Percentiles rank a stretch among this genome's conserved stretches.
These are phyloP conservation scores for Ectropis grisescens DNA, from an alignment of 1,140 invertebrate species.

Conservation along the genomic window DNA sequence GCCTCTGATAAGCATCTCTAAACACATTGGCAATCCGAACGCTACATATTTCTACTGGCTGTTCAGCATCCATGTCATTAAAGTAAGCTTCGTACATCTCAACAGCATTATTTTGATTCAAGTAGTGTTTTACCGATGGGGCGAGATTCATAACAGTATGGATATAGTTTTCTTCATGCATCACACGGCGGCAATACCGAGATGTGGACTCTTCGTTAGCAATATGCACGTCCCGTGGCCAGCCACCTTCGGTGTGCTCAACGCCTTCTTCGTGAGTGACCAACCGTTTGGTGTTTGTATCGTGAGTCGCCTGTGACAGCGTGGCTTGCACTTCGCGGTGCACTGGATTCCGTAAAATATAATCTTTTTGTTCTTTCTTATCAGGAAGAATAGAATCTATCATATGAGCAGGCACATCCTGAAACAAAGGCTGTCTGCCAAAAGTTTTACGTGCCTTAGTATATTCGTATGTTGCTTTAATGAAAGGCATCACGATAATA, in stretches of 20 bases:
- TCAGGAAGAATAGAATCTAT: slow-evolving; percentile 45
- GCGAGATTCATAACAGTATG: slow-evolving; percentile 28
- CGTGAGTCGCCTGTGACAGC: slow-evolving; percentile 39
- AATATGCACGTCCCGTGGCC: slow-evolving; percentile 93
- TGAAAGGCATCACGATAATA: slow-evolving; percentile 15
- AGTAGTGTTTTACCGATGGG: slow-evolving; percentile 78
- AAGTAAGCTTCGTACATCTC: slow-evolving; percentile 93
- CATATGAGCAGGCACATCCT: slow-evolving; percentile 35
- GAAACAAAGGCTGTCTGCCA: slow-evolving; percentile 46
- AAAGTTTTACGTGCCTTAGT: slow-evolving; percentile 41
- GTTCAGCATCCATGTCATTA: slow-evolving; percentile 67
- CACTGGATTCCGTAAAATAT: slow-evolving; percentile 49
- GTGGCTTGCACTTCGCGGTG: slow-evolving; percentile 40
- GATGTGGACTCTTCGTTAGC: slow-evolving; percentile 86
- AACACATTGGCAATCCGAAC: slow-evolving; percentile 80
- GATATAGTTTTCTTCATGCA: slow-evolving; percentile 91
- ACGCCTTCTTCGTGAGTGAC: slow-evolving; percentile 74
- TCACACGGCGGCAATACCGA: slow-evolving; percentile 91
- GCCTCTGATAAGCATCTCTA: slow-evolving; percentile 70
- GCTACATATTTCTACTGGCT: slow-evolving; percentile 72
- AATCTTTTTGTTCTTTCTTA: slow-evolving; percentile 32
- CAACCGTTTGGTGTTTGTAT: slow-evolving; percentile 57
- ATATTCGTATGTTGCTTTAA: slow-evolving; percentile 40
- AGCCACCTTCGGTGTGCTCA: slow-evolving; percentile 93
- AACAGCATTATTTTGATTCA: slow-evolving; percentile 91